Conservation (phyloP, 2,113 vertebrate species). For the Urocitellus parryii region DNA sequence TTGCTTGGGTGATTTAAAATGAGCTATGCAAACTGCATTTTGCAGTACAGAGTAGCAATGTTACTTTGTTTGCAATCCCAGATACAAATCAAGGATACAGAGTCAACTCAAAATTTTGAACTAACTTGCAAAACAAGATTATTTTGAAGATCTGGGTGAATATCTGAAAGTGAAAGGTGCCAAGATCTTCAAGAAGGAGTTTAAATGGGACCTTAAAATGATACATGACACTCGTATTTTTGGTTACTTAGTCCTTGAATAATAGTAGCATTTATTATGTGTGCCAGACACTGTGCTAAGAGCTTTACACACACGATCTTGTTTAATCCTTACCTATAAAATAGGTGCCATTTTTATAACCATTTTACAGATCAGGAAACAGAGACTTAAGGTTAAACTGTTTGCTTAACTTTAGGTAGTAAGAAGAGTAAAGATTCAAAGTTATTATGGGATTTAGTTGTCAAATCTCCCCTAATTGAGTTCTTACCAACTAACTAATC, state of each 20-base stretch:
- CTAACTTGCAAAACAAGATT: not conserved
- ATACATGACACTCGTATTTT: not conserved
- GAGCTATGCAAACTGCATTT: not conserved
- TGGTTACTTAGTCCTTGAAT: not conserved
- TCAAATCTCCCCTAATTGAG: conserved; percentile 2
- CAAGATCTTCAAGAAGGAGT: not conserved
- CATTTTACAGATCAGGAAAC: conserved; percentile 34
- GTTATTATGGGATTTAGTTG: conserved; percentile 18
- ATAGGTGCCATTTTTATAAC: not conserved
- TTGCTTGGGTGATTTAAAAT: not conserved
- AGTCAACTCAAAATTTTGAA: not conserved
- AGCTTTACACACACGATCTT: not conserved
- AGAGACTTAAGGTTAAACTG: conserved; percentile 14
- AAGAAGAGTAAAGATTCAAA: conserved; percentile 33
- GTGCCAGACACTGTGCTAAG: not conserved
- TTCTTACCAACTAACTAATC: not conserved
- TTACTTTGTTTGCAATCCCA: not conserved
- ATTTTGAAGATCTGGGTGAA: conserved; percentile 29
- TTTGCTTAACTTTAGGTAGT: conserved; percentile 11
- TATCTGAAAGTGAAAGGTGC: conserved; percentile 8
- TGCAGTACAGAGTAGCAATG: not conserved
- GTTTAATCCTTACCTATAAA: conserved; percentile 2
- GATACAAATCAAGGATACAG: not conserved
- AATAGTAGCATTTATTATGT: not conserved
- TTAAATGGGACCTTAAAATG: not conserved